A percentile compares a stretch with the other conserved stretches of the same genome.
phyloP scores from a whole-genome alignment of 2,113 vertebrate genomes.

The Anolis carolinensis region DNA sequence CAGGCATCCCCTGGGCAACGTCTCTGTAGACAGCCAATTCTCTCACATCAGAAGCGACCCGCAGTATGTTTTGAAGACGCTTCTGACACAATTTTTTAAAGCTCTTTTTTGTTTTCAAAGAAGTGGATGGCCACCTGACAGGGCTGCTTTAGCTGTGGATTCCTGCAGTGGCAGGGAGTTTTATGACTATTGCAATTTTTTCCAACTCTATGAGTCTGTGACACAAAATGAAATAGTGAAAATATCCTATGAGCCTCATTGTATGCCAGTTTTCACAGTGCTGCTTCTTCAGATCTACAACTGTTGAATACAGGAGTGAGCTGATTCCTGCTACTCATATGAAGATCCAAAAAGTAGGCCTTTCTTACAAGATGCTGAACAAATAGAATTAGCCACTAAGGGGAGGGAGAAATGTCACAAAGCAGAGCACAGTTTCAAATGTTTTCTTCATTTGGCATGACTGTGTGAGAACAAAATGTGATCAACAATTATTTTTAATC shows the following conservation, averaged over 20 bases:
- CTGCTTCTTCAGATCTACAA: background rate
- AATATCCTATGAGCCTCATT: background rate
- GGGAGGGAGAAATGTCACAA: background rate
- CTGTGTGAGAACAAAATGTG: background rate
- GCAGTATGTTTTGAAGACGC: no score
- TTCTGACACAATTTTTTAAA: no score
- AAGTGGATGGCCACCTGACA: no score
- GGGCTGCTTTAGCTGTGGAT: no score
- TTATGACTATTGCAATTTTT: background rate
- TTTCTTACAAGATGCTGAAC: background rate
- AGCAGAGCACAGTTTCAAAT: background rate
- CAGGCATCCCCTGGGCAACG: no score
- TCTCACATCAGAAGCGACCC: no score
- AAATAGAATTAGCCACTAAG: background rate
- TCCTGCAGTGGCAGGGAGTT: no score
- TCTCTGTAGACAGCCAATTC: no score
- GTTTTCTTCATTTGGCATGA: conserved; percentile 6
- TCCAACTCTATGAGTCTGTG: background rate
- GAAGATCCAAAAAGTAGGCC: background rate
- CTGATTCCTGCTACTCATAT: background rate
- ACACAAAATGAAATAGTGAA: background rate
- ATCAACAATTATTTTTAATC: background rate
- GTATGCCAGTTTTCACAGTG: background rate
- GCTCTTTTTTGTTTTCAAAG: no score
- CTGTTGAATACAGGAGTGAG: background rate